Conservation (phyloP, 2,888 invertebrate species). For the Cecidostiba fungosa region DNA sequence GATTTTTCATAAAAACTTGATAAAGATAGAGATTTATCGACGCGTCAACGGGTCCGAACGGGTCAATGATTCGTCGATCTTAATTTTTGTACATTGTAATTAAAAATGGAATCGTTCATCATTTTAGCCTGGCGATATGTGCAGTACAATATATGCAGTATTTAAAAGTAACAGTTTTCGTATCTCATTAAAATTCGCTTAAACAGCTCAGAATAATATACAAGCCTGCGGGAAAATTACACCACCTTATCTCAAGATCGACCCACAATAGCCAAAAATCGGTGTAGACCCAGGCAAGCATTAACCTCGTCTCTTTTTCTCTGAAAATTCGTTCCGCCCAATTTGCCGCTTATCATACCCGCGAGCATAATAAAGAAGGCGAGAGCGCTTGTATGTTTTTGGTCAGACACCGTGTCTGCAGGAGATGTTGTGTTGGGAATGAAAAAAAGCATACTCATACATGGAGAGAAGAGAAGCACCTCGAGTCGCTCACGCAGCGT, state of each 20-base stretch:
- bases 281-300: background rate
- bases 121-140: no score
- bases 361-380: background rate
- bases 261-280: background rate
- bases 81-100: no score
- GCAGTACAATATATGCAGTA: no score
- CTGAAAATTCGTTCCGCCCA: background rate
- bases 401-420: background rate
- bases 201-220: background rate
- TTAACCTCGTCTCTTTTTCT: background rate
- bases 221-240: background rate
- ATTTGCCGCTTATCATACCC: background rate
- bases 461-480: slow-evolving; percentile 1
- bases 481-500: background rate
- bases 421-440: background rate
- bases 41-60: no score
- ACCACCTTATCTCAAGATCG: background rate
- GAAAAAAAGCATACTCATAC: background rate
- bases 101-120: no score
- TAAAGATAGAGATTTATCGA: no score
- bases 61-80: no score
- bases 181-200: background rate
- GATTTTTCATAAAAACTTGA: background rate
- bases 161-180: background rate
- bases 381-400: background rate